Evolutionary conservation across 2,113 vertebrate genomes (phyloP).

Genomic region (Lasiurus borealis): DNA sequence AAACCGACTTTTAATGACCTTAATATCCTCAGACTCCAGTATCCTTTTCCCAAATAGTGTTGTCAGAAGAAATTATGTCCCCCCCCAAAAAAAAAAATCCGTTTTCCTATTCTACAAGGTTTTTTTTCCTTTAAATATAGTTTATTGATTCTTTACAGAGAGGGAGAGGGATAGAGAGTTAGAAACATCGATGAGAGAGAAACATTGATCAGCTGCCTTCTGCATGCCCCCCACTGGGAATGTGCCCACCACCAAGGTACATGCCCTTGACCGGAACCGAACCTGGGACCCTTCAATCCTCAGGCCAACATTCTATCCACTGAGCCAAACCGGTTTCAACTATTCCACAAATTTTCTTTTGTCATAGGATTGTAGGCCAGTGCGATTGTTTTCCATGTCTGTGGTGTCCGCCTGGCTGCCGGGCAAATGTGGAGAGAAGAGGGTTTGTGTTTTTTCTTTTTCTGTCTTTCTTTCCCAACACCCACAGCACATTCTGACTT

Average conservation of each 20-base stretch:
- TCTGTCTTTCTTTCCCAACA: conserved; percentile 1
- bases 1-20: conserved; percentile 87
- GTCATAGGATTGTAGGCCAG: conserved; percentile 62
- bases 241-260: too few relatives aligned
- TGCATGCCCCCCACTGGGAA: too few relatives aligned
- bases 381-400: conserved; percentile 65
- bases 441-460: background rate
- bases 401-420: conserved; percentile 21
- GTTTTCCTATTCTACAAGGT: conserved; percentile 72
- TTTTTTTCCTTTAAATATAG: conserved; percentile 11
- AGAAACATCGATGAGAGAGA: too few relatives aligned
- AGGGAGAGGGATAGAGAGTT: too few relatives aligned
- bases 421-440: conserved; percentile 2
- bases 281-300: too few relatives aligned
- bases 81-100: background rate
- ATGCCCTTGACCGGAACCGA: too few relatives aligned
- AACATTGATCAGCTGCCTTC: too few relatives aligned
- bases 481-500: conserved; percentile 60
- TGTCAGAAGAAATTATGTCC: conserved; percentile 32
- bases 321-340: too few relatives aligned
- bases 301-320: too few relatives aligned
- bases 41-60: conserved; percentile 85
- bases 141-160: too few relatives aligned
- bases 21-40: conserved; percentile 87
- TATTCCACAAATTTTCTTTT: conserved; percentile 66